Percentiles rank a stretch among this genome's conserved stretches.
Conservation (phyloP, 1,140 invertebrate species). For the Platyscapa corneri region DNA sequence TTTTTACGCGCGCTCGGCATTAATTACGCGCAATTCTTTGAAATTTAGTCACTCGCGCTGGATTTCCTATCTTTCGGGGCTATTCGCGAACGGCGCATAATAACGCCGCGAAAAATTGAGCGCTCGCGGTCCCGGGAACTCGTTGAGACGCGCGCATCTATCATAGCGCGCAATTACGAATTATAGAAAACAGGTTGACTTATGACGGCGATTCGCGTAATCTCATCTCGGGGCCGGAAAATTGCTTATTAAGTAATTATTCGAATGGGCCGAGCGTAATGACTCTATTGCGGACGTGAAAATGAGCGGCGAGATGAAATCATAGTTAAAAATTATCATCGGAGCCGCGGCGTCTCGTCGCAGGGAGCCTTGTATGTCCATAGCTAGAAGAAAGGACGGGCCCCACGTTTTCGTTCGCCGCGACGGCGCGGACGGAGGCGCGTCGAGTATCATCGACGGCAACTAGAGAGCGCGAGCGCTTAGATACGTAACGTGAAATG, state of each 20-base stretch:
- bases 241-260: not conserved
- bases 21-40: too few relatives aligned
- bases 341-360: not conserved
- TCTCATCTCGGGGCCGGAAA: too few relatives aligned
- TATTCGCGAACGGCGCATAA: too few relatives aligned
- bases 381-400: not conserved
- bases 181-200: not conserved
- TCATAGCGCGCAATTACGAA: not conserved
- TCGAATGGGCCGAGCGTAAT: not conserved
- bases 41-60: too few relatives aligned
- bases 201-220: not conserved
- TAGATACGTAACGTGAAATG: conserved; percentile 62
- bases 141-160: not conserved
- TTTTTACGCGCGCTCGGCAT: too few relatives aligned
- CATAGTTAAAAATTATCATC: not conserved
- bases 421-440: conserved; percentile 41
- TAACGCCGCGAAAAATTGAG: too few relatives aligned
- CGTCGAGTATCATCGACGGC: conserved; percentile 55
- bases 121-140: too few relatives aligned
- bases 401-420: not conserved
- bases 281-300: not conserved
- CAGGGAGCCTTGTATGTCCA: not conserved
- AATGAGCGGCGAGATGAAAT: not conserved
- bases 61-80: too few relatives aligned
- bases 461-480: conserved; percentile 51